A percentile compares a stretch with the other conserved stretches of the same genome.
Conservation (phyloP, 1,140 invertebrate species). For the Drosophila lowei region DNA sequence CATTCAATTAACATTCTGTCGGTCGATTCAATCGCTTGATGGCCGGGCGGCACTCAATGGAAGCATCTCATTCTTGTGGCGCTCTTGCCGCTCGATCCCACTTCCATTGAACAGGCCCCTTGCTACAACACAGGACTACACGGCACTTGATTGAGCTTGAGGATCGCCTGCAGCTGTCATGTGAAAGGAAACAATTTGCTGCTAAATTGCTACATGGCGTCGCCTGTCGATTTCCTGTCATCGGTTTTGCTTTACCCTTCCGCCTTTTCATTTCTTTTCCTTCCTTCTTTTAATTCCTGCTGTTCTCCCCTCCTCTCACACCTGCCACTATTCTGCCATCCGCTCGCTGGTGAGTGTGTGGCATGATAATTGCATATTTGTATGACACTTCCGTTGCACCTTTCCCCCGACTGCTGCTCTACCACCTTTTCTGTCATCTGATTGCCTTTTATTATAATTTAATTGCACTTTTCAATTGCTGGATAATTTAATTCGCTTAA, state of each 20-base stretch:
- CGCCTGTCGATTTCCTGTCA: constrained; percentile 71
- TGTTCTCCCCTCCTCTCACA: neutral
- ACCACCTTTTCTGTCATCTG: constrained; percentile 31
- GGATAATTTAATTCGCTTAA: neutral
- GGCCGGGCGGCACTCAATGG: too few relatives aligned
- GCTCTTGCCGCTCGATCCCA: neutral
- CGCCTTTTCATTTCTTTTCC: too few relatives aligned
- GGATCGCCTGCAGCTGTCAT: constrained; percentile 60
- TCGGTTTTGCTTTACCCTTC: constrained; percentile 4
- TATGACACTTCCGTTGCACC: constrained; percentile 54
- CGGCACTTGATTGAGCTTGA: constrained; percentile 49
- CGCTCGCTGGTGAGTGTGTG: constrained; percentile 3
- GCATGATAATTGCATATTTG: constrained; percentile 61
- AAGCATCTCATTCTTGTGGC: constrained; percentile 15
- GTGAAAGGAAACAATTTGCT: constrained; percentile 71
- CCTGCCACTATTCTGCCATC: constrained; percentile 6
- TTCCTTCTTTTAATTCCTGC: neutral
- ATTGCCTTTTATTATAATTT: constrained; percentile 50
- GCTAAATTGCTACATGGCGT: constrained; percentile 69
- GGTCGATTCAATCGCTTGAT: too few relatives aligned
- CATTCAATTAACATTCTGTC: too few relatives aligned
- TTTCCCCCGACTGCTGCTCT: constrained; percentile 11
- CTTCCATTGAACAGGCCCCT: neutral
- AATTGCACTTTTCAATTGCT: neutral
- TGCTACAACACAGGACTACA: constrained; percentile 23